These are phyloP conservation scores for Melikaiella ostensackeni DNA, from an alignment of 2,888 invertebrate species.

Conservation along the genomic window DNA sequence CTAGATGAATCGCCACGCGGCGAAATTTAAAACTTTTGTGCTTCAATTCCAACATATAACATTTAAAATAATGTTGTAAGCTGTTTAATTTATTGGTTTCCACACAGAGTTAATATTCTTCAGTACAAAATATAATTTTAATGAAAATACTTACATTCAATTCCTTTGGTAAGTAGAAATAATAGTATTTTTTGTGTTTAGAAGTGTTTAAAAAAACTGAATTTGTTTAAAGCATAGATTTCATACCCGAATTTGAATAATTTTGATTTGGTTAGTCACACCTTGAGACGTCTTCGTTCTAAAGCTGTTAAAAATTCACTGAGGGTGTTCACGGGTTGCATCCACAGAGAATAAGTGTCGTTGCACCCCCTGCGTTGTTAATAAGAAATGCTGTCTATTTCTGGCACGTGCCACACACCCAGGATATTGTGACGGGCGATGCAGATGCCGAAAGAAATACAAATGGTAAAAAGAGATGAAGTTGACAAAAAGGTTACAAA, in stretches of 20 bases:
- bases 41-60: too few relatives aligned
- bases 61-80: too few relatives aligned
- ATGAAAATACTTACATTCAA: neutral
- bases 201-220: neutral
- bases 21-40: too few relatives aligned
- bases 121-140: too few relatives aligned
- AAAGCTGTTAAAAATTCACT: slow-evolving; percentile 43
- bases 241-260: neutral
- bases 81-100: too few relatives aligned
- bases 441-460: slow-evolving; percentile 44
- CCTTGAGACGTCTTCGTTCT: slow-evolving; percentile 13
- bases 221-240: neutral
- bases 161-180: neutral
- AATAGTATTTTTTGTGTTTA: neutral
- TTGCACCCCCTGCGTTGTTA: slow-evolving; percentile 70
- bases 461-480: slow-evolving; percentile 43
- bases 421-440: slow-evolving; percentile 51
- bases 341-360: slow-evolving; percentile 62
- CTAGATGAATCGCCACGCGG: too few relatives aligned
- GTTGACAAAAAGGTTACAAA: slow-evolving; percentile 18
- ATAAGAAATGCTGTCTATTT: slow-evolving; percentile 67
- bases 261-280: neutral
- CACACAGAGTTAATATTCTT: too few relatives aligned
- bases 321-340: slow-evolving; percentile 55
- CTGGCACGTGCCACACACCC: slow-evolving; percentile 63